These are phyloP conservation scores for Pandemis corylana DNA, from an alignment of 2,888 invertebrate species.

Conservation along the genomic window DNA sequence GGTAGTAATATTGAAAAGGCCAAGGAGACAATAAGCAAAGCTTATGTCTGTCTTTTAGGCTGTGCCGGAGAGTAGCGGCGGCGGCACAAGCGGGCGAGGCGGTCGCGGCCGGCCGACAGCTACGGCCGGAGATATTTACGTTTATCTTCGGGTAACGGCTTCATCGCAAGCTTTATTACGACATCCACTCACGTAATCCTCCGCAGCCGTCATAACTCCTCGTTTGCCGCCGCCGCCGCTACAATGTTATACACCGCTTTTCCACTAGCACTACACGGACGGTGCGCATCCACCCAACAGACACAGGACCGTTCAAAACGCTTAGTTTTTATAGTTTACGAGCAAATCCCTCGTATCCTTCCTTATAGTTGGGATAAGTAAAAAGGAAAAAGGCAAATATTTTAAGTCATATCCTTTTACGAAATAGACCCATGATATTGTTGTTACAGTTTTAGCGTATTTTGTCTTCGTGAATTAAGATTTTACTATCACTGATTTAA, in stretches of 20 bases:
- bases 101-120: constrained; percentile 66
- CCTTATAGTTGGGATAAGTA: constrained; percentile 24
- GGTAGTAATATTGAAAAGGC: too few species aligned
- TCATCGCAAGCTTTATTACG: constrained; percentile 85
- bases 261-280: constrained; percentile 65
- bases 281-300: constrained; percentile 61
- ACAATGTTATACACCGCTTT: constrained; percentile 79
- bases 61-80: constrained; percentile 45
- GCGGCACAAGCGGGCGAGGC: constrained; percentile 52
- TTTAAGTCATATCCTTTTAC: constrained; percentile 1
- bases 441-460: not conserved
- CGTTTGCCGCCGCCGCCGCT: constrained; percentile 73
- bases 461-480: not conserved
- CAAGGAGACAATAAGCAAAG: constrained; percentile 4
- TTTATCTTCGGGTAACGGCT: constrained; percentile 84
- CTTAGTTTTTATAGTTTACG: constrained; percentile 42
- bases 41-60: constrained; percentile 20
- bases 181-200: constrained; percentile 85
- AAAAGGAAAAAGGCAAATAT: constrained; percentile 21
- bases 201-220: constrained; percentile 83
- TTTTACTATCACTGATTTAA: not conserved
- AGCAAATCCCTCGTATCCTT: constrained; percentile 27
- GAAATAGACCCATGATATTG: not conserved
- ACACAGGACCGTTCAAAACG: constrained; percentile 37
- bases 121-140: constrained; percentile 81